Percentiles rank a stretch among this genome's conserved stretches.
Conservation (phyloP, 2,113 vertebrate genomes). For the Platichthys stellatus region DNA sequence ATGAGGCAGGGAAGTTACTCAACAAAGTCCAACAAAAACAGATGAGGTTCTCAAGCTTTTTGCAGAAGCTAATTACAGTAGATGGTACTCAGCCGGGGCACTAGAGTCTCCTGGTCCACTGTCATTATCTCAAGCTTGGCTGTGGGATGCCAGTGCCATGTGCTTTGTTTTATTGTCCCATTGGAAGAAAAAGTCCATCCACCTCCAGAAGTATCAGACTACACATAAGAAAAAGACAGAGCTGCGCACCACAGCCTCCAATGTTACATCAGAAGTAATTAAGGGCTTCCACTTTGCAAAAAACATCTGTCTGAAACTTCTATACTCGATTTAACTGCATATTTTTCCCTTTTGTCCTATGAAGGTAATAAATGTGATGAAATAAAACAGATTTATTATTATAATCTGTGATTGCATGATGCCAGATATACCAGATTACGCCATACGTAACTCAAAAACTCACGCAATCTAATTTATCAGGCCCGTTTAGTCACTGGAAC, state of each 20-base stretch:
- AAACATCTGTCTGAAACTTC: slow-evolving; percentile 49
- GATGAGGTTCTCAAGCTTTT: slow-evolving; percentile 47
- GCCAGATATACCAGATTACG: neutral
- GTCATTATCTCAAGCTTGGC: slow-evolving; percentile 42
- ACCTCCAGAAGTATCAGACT: slow-evolving; percentile 43
- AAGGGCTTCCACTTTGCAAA: slow-evolving; percentile 49
- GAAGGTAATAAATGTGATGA: neutral
- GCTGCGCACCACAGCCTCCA: slow-evolving; percentile 40
- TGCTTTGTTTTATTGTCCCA: slow-evolving; percentile 50
- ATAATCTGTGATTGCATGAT: neutral
- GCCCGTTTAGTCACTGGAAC: neutral
- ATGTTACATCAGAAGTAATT: slow-evolving; percentile 63
- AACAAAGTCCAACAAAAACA: slow-evolving; percentile 47
- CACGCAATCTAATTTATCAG: neutral
- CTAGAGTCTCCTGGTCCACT: slow-evolving; percentile 30
- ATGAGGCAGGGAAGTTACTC: slow-evolving; percentile 41
- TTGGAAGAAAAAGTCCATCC: slow-evolving; percentile 33
- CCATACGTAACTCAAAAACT: neutral
- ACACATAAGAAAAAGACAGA: slow-evolving; percentile 40
- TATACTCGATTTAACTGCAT: neutral
- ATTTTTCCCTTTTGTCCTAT: neutral
- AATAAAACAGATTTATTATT: neutral
- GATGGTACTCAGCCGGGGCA: slow-evolving; percentile 17
- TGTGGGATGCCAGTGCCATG: slow-evolving; percentile 32
- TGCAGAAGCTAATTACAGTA: slow-evolving; percentile 35